Base-by-base conservation (phyloP, 2,888 invertebrate species). In the Tenthredo amoena region DNA sequence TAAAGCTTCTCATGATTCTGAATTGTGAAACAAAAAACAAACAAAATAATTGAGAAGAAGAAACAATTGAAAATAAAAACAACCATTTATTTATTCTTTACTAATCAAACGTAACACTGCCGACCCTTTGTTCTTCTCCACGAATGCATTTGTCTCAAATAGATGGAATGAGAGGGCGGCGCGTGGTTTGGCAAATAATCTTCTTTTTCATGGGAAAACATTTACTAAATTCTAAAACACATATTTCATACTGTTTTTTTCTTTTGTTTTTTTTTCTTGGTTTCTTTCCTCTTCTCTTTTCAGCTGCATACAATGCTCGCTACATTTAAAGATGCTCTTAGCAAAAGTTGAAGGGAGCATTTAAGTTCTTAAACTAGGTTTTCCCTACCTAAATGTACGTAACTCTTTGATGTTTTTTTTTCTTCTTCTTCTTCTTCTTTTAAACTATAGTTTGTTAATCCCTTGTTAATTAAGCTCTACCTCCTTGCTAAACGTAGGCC, bases 401-500 rank as follows among this genome's bases (percentile, higher is more conserved):
- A 72, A 72, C 9, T 72, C n/a, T 72, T 34, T 0, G 7, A n/a
- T 21, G 26, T 62, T 62, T 62, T 12, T 7, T 21, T 62, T 62
- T 71, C 12, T 58, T 34, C 37, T 71, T 71, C 71, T 37, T n/a
- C 12, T 34, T n/a, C 2, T 71, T 12, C 6, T 71, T 37, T 15
- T 71, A 71, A 71, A 71, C 37, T n/a, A 71, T 62, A 26, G 18
- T 72, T 72, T 40, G 40, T 72, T 40, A 72, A 72, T 72, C 71
- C 71, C 37, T 72, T 72, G 37, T 72, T 72, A 72, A 34, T 72
- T 37, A 72, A 40, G 71, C 71, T 72, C 71, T 72, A 72, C 88
- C 87, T 89, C 87, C 87, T 89, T 89, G 88, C 90, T 91, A 92
- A 91, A 91, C 91, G 91, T 92, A 92, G 92, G 92, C 92, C 92